Percentiles rank a stretch among this genome's conserved stretches.
phyloP scores from a whole-genome alignment of 1,140 invertebrate genomes.

The Drosophila erecta region DNA sequence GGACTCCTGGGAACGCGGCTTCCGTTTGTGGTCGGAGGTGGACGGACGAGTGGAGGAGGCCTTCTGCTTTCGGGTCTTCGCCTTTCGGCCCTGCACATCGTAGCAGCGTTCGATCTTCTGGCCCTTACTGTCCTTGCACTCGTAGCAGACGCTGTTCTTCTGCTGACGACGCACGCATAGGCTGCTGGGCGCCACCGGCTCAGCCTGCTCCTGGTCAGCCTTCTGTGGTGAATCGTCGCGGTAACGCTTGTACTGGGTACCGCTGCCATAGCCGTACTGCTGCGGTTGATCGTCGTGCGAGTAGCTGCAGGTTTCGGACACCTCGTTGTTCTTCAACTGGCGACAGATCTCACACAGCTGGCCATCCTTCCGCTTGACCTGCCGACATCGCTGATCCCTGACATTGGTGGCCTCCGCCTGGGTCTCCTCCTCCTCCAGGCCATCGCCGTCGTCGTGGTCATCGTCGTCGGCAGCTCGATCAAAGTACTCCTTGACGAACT shows the following conservation, averaged over 20 bases:
- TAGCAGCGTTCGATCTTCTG: conserved; percentile 58
- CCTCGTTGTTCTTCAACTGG: conserved; percentile 58
- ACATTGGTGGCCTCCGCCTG: conserved; percentile 35
- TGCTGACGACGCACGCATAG: conserved; percentile 51
- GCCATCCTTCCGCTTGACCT: conserved; percentile 27
- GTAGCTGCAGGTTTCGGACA: conserved; percentile 75
- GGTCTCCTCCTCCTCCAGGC: conserved; percentile 27
- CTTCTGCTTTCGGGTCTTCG: conserved; percentile 9
- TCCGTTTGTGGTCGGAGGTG: background rate
- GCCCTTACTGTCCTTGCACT: conserved; percentile 57
- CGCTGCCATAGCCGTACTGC: conserved; percentile 60
- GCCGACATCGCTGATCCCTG: conserved; percentile 34
- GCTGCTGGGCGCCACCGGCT: conserved; percentile 40
- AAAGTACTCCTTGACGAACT: conserved; percentile 75
- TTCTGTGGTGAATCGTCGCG: conserved; percentile 17
- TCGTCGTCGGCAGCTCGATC: conserved; percentile 40
- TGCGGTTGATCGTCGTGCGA: conserved; percentile 58
- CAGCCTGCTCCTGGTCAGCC: conserved; percentile 8
- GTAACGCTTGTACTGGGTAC: conserved; percentile 60
- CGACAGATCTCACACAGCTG: conserved; percentile 69
- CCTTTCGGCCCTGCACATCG: conserved; percentile 22
- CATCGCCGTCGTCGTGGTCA: background rate
- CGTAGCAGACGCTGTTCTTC: conserved; percentile 52
- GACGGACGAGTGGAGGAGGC: background rate
- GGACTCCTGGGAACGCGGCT: conserved; percentile 20